Percentiles rank a stretch among this genome's conserved stretches.
Conservation (phyloP, 2,113 vertebrate species). For the Microcebus murinus region DNA sequence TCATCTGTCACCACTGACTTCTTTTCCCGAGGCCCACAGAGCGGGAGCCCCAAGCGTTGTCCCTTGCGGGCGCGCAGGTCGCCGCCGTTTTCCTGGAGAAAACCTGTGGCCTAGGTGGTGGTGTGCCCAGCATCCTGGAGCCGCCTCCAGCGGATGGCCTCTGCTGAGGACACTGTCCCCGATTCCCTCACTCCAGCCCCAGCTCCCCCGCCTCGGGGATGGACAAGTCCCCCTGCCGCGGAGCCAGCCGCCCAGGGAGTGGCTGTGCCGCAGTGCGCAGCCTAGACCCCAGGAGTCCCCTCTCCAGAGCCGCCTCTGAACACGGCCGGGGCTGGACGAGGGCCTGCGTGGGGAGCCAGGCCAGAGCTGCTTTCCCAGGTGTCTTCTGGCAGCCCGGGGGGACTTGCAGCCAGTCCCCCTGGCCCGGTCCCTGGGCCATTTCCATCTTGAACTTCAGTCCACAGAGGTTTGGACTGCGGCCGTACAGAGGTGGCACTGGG, state of each 20-base stretch:
- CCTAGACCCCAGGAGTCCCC: background rate
- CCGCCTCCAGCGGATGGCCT: background rate
- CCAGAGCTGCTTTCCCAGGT: too few relatives aligned
- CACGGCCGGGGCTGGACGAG: too few relatives aligned
- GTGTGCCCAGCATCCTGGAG: background rate
- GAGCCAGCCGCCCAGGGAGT: background rate
- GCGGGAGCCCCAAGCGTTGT: too few relatives aligned
- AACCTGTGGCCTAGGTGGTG: background rate
- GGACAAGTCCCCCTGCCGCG: fast-evolving
- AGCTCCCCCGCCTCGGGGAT: fast-evolving
- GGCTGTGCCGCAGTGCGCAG: background rate
- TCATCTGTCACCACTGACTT: background rate
- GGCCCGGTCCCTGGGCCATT: background rate
- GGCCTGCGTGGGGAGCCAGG: background rate
- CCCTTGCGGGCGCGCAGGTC: background rate
- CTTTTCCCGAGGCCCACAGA: too few relatives aligned
- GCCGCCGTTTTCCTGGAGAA: background rate
- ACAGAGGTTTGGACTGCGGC: background rate
- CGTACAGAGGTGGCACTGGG: background rate
- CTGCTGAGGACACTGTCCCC: background rate
- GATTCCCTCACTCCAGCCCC: too few relatives aligned
- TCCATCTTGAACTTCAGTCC: background rate
- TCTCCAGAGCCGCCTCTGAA: background rate
- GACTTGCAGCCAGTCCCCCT: background rate
- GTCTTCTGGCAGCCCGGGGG: background rate